phyloP scores from a whole-genome alignment of 2,888 invertebrate species.

The Smittia aterrima region DNA sequence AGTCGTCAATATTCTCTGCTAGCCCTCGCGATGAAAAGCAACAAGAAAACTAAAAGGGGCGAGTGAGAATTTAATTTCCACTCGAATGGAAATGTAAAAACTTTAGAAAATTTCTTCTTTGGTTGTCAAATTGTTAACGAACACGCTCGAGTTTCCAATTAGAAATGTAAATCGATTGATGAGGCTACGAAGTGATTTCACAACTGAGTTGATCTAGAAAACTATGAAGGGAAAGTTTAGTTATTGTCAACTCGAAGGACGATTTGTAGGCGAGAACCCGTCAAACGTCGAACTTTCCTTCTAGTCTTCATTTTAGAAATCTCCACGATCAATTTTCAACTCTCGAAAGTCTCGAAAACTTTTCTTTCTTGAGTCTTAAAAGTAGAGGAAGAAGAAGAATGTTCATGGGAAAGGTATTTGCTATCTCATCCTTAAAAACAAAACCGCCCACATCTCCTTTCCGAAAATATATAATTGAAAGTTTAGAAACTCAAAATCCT shows the following conservation, averaged over 20 bases:
- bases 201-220: background rate
- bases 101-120: background rate
- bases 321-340: background rate
- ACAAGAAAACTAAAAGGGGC: background rate
- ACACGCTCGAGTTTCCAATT: background rate
- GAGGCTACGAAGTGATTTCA: background rate
- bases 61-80: background rate
- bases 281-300: too few relatives aligned
- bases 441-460: background rate
- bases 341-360: background rate
- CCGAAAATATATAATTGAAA: constrained; percentile 22
- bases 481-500: constrained; percentile 22
- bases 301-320: background rate
- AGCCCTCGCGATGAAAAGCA: background rate
- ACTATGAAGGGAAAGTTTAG: too few relatives aligned
- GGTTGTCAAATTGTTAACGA: constrained; percentile 15
- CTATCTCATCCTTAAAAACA: too few relatives aligned
- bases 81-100: background rate
- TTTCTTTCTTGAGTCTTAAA: background rate
- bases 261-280: too few relatives aligned
- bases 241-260: too few relatives aligned
- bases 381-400: background rate
- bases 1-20: background rate
- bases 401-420: background rate
- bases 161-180: constrained; percentile 20